Base-by-base conservation (phyloP, 2,113 vertebrate species). In the Uropsilus gracilis region DNA sequence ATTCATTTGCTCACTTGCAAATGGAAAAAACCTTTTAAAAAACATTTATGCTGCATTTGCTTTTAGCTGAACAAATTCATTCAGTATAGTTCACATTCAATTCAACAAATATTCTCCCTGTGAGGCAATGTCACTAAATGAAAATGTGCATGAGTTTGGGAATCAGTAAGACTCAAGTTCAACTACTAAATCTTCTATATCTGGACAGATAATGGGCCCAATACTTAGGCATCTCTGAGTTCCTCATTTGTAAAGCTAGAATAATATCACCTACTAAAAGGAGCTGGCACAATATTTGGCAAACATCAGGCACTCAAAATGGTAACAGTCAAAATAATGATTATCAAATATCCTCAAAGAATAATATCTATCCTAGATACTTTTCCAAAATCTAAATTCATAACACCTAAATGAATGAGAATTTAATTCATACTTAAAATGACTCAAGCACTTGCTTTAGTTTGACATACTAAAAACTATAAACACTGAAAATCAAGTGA, bases 21-120 rank as follows among this genome's bases (percentile, higher is more conserved):
- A 84, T 64, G 69, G 69, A 55, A 55, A 53, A 55, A 55, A 55
- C 53, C 20, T 91, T 94, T 92, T 46, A 91, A 82, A 73, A 88
- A 95, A 75, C 50, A 88, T 89, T 84, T n/a, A 89, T 57, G 46
- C 32, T 69, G 16, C 39, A 86, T 82, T 83, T 87, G 64, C 71
- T 91, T 91, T 95, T 24, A 78, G 73, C 50, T 83, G 55, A 81
- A 77, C n/a, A 86, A 88, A 55, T 90, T 76, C 73, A 94, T 68
- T 50, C 17, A 82, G 12, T 48, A 26, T 32, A 94, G 68, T 92
- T 94, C 44, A 59, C 77, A 95, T 76, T 94, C 64, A 90, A 39
- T 75, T 77, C 28, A 68, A 72, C 57, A 90, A 89, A 95, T 69
- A 80, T 37, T 94, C 59, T 89, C 66, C 55, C 72, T 61, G 68